Conservation (phyloP, 1,140 invertebrate species). For the Ceratina australensis region DNA sequence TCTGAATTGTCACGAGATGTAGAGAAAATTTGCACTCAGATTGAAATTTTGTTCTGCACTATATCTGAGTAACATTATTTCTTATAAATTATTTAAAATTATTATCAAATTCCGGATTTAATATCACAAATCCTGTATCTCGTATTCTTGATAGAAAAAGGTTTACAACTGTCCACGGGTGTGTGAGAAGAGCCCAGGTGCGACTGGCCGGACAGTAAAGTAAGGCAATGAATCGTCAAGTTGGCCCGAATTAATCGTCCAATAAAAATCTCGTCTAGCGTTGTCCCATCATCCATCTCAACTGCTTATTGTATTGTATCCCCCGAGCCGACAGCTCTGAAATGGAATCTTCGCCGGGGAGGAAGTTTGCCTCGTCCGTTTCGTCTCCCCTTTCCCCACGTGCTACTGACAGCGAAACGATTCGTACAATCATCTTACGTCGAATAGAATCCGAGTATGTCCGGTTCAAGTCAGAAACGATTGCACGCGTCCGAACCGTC, state of each 20-base stretch:
- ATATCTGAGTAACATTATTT: no score
- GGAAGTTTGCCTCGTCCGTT: not conserved
- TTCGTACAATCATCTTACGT: not conserved
- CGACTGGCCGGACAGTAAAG: not conserved
- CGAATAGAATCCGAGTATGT: no score
- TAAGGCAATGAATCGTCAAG: not conserved
- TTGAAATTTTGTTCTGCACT: no score
- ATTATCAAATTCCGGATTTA: no score
- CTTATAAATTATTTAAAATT: no score
- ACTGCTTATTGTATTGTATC: not conserved
- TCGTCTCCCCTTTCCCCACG: not conserved
- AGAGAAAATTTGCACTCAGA: no score
- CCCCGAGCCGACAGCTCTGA: not conserved
- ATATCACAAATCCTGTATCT: no score
- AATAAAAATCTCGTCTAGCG: conserved; percentile 4
- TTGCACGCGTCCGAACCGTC: no score
- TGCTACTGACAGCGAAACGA: not conserved
- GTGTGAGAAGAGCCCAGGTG: not conserved
- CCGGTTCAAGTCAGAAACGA: no score
- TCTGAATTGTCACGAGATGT: no score
- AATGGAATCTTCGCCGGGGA: not conserved
- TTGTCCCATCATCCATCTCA: conserved; percentile 1
- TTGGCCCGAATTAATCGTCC: not conserved
- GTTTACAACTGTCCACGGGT: no score
- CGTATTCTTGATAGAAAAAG: no score